phyloP scores from a whole-genome alignment of 1,140 invertebrate species.

The Marisa cornuarietis region DNA sequence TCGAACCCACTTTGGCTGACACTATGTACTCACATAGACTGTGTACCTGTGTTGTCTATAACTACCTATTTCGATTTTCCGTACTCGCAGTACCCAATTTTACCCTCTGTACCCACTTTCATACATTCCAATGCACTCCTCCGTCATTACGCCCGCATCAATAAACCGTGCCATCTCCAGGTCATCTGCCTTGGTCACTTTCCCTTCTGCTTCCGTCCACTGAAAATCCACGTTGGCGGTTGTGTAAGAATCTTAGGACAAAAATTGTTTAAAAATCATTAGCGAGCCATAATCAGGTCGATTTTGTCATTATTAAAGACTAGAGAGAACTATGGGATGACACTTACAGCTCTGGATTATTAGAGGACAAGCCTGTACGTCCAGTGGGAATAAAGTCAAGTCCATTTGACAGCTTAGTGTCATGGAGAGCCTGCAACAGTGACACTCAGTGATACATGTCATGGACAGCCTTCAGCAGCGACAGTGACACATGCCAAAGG shows the following conservation, averaged over 20 bases:
- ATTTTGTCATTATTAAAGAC: too few relatives aligned
- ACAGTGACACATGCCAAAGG: too few relatives aligned
- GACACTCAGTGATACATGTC: too few relatives aligned
- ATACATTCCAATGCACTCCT: not conserved
- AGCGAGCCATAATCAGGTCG: too few relatives aligned
- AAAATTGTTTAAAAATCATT: not conserved
- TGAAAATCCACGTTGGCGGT: conserved; percentile 36
- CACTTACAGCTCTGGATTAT: conserved; percentile 33
- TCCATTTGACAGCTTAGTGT: conserved; percentile 31
- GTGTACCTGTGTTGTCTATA: too few relatives aligned
- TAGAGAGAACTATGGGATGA: not conserved
- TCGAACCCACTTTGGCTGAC: too few relatives aligned
- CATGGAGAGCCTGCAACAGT: not conserved
- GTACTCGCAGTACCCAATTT: not conserved
- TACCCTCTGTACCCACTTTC: conserved; percentile 1
- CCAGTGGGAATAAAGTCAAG: conserved; percentile 24
- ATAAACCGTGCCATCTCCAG: conserved; percentile 36
- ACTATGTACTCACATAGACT: too few relatives aligned
- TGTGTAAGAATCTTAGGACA: conserved; percentile 37
- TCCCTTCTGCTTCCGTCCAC: conserved; percentile 25
- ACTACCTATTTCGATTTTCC: too few relatives aligned
- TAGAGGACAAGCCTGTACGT: conserved; percentile 20
- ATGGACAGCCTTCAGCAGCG: too few relatives aligned
- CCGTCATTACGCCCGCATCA: conserved; percentile 7
- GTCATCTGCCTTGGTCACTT: conserved; percentile 18